Percentiles rank a stretch among this genome's conserved stretches.
phyloP scores from a whole-genome alignment of 2,113 vertebrate species.

The Cathartes aura region DNA sequence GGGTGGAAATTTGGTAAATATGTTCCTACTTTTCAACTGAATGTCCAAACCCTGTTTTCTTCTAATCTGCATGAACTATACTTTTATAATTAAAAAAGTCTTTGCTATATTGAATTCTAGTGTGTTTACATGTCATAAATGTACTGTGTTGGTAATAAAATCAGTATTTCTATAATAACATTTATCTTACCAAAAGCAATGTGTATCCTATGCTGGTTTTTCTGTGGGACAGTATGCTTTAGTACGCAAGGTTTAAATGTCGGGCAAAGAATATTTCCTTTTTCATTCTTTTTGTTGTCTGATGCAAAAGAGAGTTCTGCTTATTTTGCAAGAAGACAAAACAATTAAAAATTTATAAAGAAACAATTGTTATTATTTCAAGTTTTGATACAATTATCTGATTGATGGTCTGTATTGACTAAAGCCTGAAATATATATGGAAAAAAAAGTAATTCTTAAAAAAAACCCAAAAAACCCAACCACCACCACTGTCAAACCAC shows the following conservation, averaged over 20 bases:
- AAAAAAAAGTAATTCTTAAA: background rate
- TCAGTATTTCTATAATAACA: background rate
- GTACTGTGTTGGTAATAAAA: background rate
- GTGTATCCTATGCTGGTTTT: background rate
- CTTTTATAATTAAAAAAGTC: background rate
- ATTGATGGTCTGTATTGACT: background rate
- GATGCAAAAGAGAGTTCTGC: background rate
- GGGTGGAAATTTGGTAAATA: background rate
- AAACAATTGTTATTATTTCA: background rate
- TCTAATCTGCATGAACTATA: background rate
- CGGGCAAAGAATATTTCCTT: background rate
- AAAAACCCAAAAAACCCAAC: background rate
- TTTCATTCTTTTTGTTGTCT: background rate
- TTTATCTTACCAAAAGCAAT: background rate
- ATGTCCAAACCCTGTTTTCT: background rate
- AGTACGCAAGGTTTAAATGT: background rate
- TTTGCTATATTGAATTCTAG: background rate
- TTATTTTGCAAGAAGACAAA: background rate
- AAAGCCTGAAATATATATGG: background rate
- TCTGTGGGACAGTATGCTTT: background rate
- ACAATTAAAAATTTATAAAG: background rate
- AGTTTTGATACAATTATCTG: background rate
- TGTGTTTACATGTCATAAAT: background rate
- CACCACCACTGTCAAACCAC: background rate
- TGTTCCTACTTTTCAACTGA: background rate